phyloP scores from a whole-genome alignment of 2,888 invertebrate genomes.

The Harmothoe impar region DNA sequence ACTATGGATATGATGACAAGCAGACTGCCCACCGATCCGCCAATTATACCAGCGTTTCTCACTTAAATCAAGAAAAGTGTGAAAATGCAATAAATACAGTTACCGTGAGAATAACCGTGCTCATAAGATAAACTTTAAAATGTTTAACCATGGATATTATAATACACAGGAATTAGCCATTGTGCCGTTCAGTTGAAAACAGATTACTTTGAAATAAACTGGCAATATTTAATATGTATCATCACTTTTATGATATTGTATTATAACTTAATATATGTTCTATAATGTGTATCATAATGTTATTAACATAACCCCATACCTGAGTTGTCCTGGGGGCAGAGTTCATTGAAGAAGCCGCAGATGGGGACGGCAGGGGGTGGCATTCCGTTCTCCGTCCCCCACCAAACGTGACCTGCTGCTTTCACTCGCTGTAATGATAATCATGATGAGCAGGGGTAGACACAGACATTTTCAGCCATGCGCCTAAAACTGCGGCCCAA shows the following conservation, averaged over 20 bases:
- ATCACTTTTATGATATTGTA: too few species aligned
- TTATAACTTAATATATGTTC: too few species aligned
- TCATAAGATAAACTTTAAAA: too few species aligned
- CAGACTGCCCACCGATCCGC: not conserved
- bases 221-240: too few species aligned
- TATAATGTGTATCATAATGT: too few species aligned
- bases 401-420: not conserved
- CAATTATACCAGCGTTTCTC: conserved; percentile 13
- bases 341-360: conserved; percentile 74
- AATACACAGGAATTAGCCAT: not conserved
- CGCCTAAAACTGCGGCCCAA: too few species aligned
- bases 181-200: too few species aligned
- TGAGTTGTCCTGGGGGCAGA: conserved; percentile 68
- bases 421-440: not conserved
- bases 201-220: too few species aligned
- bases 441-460: too few species aligned
- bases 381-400: conserved; percentile 53
- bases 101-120: too few species aligned
- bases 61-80: not conserved
- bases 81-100: too few species aligned
- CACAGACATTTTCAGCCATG: too few species aligned
- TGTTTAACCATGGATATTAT: not conserved
- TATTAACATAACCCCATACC: not conserved
- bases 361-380: conserved; percentile 72
- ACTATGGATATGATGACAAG: conserved; percentile 13